phyloP scores from a whole-genome alignment of 2,888 invertebrate species.

The Eucriotettix oculatus region DNA sequence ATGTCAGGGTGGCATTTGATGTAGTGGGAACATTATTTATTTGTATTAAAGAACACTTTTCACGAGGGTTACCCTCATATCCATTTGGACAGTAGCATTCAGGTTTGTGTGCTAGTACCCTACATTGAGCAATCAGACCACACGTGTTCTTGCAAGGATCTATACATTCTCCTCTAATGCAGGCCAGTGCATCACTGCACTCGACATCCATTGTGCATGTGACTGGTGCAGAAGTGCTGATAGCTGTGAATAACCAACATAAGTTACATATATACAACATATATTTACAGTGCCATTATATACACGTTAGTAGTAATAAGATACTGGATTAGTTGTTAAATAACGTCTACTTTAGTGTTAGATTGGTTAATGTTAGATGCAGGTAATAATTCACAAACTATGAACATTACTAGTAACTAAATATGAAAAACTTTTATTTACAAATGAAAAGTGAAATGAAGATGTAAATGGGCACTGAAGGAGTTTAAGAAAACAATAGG shows the following conservation, averaged over 20 bases:
- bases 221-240: conserved; percentile 21
- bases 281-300: conserved; percentile 12
- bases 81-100: conserved; percentile 47
- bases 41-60: conserved; percentile 1
- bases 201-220: conserved; percentile 70
- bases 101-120: conserved; percentile 66
- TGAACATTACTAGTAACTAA: too few species aligned
- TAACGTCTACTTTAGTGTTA: background rate
- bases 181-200: conserved; percentile 68
- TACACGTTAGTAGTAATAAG: conserved; percentile 2
- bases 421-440: too few species aligned
- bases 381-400: too few species aligned
- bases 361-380: too few species aligned
- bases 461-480: too few species aligned
- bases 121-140: conserved; percentile 53
- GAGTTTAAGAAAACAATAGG: too few species aligned
- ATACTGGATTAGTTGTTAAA: background rate
- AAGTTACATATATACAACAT: conserved; percentile 20
- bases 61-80: conserved; percentile 13
- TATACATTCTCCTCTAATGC: conserved; percentile 65
- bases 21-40: too few species aligned
- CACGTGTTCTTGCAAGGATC: conserved; percentile 68
- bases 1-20: background rate
- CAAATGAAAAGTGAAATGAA: too few species aligned
- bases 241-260: conserved; percentile 25